Evolutionary conservation across 2,113 vertebrate species (phyloP).

Genomic region (Crotalus tigris): DNA sequence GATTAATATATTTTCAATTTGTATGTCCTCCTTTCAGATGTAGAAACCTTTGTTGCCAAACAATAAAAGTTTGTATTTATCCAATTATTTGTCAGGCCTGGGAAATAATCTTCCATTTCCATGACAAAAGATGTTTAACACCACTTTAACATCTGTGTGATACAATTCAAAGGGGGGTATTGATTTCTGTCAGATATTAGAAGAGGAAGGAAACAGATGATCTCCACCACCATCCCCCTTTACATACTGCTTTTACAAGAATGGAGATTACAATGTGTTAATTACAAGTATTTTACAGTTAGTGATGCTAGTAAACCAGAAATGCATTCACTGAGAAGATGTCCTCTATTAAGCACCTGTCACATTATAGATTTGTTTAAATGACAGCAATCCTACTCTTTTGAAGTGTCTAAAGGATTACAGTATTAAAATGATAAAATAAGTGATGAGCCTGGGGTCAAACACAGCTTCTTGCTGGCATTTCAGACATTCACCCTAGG

Average conservation of each 20-base stretch:
- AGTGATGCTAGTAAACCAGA: constrained; percentile 39
- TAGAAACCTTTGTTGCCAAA: constrained; percentile 45
- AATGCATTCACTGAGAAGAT: constrained; percentile 40
- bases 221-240: neutral
- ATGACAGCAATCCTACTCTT: constrained; percentile 34
- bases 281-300: constrained; percentile 45
- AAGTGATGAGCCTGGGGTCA: constrained; percentile 31
- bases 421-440: neutral
- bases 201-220: constrained; percentile 31
- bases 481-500: neutral
- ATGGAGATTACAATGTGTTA: constrained; percentile 38
- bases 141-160: constrained; percentile 53
- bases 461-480: neutral
- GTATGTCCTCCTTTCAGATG: constrained; percentile 26
- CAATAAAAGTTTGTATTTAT: constrained; percentile 26
- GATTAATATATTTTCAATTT: constrained; percentile 24
- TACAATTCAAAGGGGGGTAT: constrained; percentile 30
- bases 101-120: constrained; percentile 55
- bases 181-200: constrained; percentile 32
- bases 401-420: constrained; percentile 26
- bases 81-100: constrained; percentile 57
- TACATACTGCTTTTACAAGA: neutral
- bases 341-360: constrained; percentile 38
- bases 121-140: constrained; percentile 58
- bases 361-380: constrained; percentile 42